A percentile compares a stretch with the other conserved stretches of the same genome.
These are phyloP conservation scores for Pinctada fucata DNA, from an alignment of 2,888 invertebrate genomes.

Conservation along the genomic window DNA sequence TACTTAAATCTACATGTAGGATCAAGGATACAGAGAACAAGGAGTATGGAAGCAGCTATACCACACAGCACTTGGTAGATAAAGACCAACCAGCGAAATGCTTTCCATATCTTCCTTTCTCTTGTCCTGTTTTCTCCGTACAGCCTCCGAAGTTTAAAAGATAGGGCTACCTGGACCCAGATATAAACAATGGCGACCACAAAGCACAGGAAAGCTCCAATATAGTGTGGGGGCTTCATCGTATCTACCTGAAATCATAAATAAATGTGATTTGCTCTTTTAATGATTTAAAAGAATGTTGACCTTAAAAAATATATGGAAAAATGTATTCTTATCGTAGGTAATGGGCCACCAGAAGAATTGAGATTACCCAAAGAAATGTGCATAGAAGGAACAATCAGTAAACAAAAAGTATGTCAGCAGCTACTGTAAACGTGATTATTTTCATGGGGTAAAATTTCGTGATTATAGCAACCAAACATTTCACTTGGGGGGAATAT, in stretches of 20 bases:
- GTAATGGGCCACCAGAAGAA: no score
- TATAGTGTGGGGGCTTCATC: slow-evolving; percentile 54
- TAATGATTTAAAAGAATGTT: neutral
- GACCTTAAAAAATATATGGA: neutral
- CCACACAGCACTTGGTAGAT: slow-evolving; percentile 50
- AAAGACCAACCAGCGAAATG: slow-evolving; percentile 32
- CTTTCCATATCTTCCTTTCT: slow-evolving; percentile 26
- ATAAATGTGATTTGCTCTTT: neutral
- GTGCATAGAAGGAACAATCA: no score
- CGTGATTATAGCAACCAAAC: no score
- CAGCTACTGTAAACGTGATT: no score
- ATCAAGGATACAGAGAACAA: slow-evolving; percentile 59
- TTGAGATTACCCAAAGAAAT: no score
- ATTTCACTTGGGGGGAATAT: no score
- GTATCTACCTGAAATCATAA: slow-evolving; percentile 33
- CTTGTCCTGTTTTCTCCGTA: neutral
- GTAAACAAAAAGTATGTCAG: no score
- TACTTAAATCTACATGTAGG: no score
- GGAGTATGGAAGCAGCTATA: slow-evolving; percentile 42
- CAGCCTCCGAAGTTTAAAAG: slow-evolving; percentile 40
- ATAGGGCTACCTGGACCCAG: slow-evolving; percentile 54
- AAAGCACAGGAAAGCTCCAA: slow-evolving; percentile 55
- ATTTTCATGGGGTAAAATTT: no score
- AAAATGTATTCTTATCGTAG: neutral
- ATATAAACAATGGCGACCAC: slow-evolving; percentile 50